Evolutionary conservation across 1,140 invertebrate species (phyloP).

Genomic region (Diabrotica virgifera): DNA sequence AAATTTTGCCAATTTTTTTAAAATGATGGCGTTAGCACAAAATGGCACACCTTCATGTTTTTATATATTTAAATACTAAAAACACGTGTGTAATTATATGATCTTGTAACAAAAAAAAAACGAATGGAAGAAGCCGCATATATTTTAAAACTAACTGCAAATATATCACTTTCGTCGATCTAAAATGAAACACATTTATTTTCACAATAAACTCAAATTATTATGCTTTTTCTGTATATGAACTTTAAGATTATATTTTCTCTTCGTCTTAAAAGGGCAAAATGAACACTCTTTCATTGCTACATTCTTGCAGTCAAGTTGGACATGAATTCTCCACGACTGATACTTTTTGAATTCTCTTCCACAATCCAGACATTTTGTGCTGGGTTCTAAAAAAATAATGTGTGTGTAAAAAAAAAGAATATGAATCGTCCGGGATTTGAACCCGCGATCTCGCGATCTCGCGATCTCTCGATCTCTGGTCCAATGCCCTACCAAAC

Average conservation of each 20-base stretch:
- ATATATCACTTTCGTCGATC: neutral
- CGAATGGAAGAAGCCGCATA: neutral
- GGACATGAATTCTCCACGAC: conserved; percentile 31
- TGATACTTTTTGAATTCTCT: conserved; percentile 36
- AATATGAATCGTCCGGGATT: too few relatives aligned
- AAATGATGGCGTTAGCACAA: neutral
- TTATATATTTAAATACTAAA: too few relatives aligned
- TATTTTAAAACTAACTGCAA: neutral
- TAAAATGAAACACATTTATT: neutral
- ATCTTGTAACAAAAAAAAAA: neutral
- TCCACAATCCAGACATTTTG: conserved; percentile 21
- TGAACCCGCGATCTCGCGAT: too few relatives aligned
- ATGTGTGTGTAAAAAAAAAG: too few relatives aligned
- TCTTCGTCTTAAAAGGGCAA: conserved; percentile 39
- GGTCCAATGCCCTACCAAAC: too few relatives aligned
- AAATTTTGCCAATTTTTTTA: too few relatives aligned
- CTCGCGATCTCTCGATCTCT: too few relatives aligned
- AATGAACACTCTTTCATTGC: conserved; percentile 47
- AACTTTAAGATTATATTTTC: conserved; percentile 26
- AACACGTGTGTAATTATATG: neutral
- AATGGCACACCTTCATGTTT: neutral
- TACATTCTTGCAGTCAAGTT: conserved; percentile 34
- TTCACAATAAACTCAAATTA: neutral
- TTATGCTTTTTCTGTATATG: conserved; percentile 15
- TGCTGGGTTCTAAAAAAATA: too few relatives aligned